Evolutionary conservation across 2,113 vertebrate genomes (phyloP).

Genomic region (Gila orcuttii): DNA sequence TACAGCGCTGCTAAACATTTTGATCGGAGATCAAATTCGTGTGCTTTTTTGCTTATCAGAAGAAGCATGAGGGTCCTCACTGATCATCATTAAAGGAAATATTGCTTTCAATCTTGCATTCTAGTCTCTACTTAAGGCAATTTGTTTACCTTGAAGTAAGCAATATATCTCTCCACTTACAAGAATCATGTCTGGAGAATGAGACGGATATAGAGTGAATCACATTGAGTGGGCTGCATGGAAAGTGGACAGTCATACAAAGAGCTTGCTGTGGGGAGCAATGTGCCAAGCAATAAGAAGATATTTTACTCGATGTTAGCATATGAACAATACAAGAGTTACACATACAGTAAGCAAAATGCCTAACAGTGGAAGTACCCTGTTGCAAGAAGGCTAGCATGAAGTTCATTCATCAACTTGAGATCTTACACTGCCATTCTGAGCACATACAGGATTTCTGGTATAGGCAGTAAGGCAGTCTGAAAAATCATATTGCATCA

Average conservation of each 20-base stretch:
- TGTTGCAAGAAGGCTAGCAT: not conserved
- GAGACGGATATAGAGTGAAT: not conserved
- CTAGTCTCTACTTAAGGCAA: not conserved
- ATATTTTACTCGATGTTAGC: not conserved
- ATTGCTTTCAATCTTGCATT: not conserved
- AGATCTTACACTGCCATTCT: not conserved
- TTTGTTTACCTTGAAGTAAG: not conserved
- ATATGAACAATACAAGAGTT: not conserved
- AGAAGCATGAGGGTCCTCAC: conserved; percentile 8
- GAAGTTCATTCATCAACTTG: not conserved
- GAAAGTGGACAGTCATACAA: not conserved
- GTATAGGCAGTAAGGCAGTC: not conserved
- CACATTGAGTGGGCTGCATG: not conserved
- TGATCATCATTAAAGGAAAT: not conserved
- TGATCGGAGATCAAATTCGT: not conserved
- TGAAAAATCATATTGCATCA: not conserved
- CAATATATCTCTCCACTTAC: not conserved
- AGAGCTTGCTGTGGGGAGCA: not conserved
- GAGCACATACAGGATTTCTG: not conserved
- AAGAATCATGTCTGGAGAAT: not conserved
- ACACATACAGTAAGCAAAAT: not conserved
- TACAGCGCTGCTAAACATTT: not conserved
- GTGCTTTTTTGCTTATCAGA: not conserved
- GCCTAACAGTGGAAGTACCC: not conserved
- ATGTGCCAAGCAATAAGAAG: not conserved